Evolutionary conservation across 2,888 invertebrate species (phyloP).

Genomic region (Dastarcus helophoroides): DNA sequence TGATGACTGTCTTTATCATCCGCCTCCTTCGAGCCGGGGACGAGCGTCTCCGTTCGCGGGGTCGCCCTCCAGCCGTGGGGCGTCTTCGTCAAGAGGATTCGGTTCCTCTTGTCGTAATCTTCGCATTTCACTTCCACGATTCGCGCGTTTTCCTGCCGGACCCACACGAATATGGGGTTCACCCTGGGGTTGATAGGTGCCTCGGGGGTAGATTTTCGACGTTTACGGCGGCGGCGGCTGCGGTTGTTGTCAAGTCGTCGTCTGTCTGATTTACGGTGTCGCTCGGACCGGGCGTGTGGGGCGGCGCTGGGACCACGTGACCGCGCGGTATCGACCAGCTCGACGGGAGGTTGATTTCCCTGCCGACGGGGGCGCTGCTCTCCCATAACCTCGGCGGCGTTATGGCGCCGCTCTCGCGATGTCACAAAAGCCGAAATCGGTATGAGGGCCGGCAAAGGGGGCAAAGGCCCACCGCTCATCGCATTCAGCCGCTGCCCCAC

Average conservation of each 20-base stretch:
- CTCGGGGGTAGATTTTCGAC: conserved; percentile 22
- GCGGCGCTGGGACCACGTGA: conserved; percentile 35
- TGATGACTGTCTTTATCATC: conserved; percentile 21
- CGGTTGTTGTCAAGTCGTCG: conserved; percentile 34
- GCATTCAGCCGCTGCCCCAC: conserved; percentile 16
- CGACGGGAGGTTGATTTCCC: conserved; percentile 30
- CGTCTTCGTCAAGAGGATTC: conserved; percentile 71
- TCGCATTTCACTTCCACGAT: conserved; percentile 79
- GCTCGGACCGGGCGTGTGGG: conserved; percentile 34
- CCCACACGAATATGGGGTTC: conserved; percentile 78
- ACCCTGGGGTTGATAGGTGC: conserved; percentile 49
- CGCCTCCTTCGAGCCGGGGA: conserved; percentile 36
- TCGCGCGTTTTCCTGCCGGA: conserved; percentile 65
- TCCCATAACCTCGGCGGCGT: conserved; percentile 31
- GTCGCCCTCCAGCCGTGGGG: conserved; percentile 72
- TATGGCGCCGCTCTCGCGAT: conserved; percentile 26
- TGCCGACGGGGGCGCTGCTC: conserved; percentile 36
- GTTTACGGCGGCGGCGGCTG: conserved; percentile 25
- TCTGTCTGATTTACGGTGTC: conserved; percentile 39
- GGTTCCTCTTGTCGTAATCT: conserved; percentile 77
- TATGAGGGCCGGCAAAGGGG: conserved; percentile 38
- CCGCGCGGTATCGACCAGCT: conserved; percentile 36
- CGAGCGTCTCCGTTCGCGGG: conserved; percentile 60
- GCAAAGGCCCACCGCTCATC: conserved; percentile 32
- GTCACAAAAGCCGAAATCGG: conserved; percentile 30